Evolutionary conservation across 2,888 invertebrate genomes (phyloP).

Genomic region (Apodemia mormo): DNA sequence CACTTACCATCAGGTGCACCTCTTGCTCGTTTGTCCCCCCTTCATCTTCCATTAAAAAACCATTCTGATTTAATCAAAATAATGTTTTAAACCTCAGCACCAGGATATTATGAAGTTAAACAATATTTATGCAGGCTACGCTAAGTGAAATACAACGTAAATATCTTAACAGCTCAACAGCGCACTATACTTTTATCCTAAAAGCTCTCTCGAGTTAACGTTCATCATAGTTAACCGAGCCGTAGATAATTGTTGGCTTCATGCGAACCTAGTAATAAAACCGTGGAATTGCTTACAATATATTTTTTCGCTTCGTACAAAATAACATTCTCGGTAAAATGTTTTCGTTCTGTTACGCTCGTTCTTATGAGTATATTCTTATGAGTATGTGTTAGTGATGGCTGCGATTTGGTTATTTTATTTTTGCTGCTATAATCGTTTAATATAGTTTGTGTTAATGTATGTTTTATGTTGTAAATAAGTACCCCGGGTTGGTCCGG

Average conservation of each 20-base stretch:
- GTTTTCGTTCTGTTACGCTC: background rate
- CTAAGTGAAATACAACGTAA: slow-evolving; percentile 21
- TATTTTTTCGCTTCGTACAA: background rate
- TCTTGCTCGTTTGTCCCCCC: too few relatives aligned
- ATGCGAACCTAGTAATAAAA: background rate
- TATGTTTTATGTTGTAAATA: too few relatives aligned
- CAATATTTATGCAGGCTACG: slow-evolving; percentile 13
- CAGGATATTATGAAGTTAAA: slow-evolving; percentile 16
- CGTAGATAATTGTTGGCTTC: slow-evolving; percentile 26
- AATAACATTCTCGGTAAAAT: background rate
- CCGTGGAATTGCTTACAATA: background rate
- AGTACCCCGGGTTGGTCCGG: too few relatives aligned
- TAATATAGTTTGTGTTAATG: too few relatives aligned
- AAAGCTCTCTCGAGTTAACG: slow-evolving; percentile 34
- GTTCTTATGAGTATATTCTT: too few relatives aligned
- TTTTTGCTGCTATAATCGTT: too few relatives aligned
- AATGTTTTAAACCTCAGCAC: background rate
- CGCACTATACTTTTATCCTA: slow-evolving; percentile 29
- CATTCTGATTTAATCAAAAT: background rate
- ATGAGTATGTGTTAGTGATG: background rate
- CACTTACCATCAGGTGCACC: too few relatives aligned
- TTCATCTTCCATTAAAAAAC: too few relatives aligned
- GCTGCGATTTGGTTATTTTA: too few relatives aligned
- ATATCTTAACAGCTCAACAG: slow-evolving; percentile 23
- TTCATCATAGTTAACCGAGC: slow-evolving; percentile 31